Evolutionary conservation across 2,888 invertebrate genomes (phyloP).

Genomic region (Mesochorus sp.): DNA sequence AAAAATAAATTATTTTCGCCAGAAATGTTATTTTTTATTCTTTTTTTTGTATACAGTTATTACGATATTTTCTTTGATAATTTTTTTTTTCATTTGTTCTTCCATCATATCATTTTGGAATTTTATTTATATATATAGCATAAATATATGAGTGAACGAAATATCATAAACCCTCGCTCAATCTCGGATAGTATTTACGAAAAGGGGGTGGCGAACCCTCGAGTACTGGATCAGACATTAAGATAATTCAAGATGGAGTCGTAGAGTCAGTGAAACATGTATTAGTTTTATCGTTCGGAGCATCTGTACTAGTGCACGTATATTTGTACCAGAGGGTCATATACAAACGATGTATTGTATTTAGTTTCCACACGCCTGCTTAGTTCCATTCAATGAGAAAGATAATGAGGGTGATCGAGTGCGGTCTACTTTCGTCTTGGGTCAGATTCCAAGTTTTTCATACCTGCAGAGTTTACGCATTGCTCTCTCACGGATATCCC

Average conservation of each 20-base stretch:
- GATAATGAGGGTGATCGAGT: conserved; percentile 40
- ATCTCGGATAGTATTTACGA: conserved; percentile 34
- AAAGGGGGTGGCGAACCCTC: conserved; percentile 51
- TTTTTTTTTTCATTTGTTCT: too few species aligned
- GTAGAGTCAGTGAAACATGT: conserved; percentile 74
- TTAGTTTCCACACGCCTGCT: conserved; percentile 42
- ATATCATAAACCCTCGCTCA: conserved; percentile 42
- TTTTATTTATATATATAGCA: too few species aligned
- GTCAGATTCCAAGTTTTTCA: conserved; percentile 6
- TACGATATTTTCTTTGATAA: too few species aligned
- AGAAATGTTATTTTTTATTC: too few species aligned
- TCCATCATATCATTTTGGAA: too few species aligned
- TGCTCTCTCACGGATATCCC: conserved; percentile 31
- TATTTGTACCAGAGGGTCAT: conserved; percentile 42
- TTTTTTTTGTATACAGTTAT: too few species aligned
- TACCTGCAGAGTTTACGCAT: conserved; percentile 13
- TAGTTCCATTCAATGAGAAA: conserved; percentile 41
- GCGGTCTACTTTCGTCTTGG: conserved; percentile 24
- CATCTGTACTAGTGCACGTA: conserved; percentile 40
- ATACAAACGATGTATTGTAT: conserved; percentile 47
- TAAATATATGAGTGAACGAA: too few species aligned
- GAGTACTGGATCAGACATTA: conserved; percentile 68
- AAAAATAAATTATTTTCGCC: too few species aligned
- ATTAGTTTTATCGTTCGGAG: conserved; percentile 34
- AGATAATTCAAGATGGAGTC: conserved; percentile 81